These are phyloP conservation scores for Anoplopoma fimbria DNA, from an alignment of 2,113 vertebrate species.

Conservation along the genomic window DNA sequence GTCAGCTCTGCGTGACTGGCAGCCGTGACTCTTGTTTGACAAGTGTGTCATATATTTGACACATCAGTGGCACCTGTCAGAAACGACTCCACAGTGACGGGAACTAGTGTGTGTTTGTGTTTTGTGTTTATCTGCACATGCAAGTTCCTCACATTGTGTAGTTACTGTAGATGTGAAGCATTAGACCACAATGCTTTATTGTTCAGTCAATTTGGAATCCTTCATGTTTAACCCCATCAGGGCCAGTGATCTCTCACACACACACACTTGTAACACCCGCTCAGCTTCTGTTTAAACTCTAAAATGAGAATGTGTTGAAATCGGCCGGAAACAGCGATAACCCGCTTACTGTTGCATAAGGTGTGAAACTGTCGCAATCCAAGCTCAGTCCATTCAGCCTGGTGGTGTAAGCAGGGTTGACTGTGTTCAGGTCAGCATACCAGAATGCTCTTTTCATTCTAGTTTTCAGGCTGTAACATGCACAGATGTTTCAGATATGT, in stretches of 20 bases:
- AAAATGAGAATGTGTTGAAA: constrained; percentile 29
- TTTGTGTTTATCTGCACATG: neutral
- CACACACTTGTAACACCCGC: neutral
- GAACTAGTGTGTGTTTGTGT: neutral
- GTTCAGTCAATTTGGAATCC: neutral
- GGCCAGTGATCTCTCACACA: neutral
- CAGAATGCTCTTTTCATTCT: neutral
- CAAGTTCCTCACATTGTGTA: neutral
- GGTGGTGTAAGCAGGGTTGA: neutral
- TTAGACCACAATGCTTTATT: neutral
- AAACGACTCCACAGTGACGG: neutral
- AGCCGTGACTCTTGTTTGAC: constrained; percentile 9
- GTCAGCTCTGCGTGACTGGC: constrained; percentile 19
- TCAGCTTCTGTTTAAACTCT: constrained; percentile 20
- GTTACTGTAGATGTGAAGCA: neutral
- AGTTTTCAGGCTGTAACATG: neutral
- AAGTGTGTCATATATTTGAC: constrained; percentile 15
- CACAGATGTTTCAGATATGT: neutral
- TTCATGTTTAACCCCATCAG: neutral
- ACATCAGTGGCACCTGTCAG: neutral
- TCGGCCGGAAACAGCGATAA: neutral
- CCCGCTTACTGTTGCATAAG: constrained; percentile 44
- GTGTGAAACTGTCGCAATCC: constrained; percentile 21
- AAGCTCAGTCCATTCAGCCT: constrained; percentile 7
- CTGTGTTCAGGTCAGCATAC: neutral